Percentiles rank a stretch among this genome's conserved stretches.
Conservation (phyloP, 2,888 invertebrate species). For the Agrypnus murinus region DNA sequence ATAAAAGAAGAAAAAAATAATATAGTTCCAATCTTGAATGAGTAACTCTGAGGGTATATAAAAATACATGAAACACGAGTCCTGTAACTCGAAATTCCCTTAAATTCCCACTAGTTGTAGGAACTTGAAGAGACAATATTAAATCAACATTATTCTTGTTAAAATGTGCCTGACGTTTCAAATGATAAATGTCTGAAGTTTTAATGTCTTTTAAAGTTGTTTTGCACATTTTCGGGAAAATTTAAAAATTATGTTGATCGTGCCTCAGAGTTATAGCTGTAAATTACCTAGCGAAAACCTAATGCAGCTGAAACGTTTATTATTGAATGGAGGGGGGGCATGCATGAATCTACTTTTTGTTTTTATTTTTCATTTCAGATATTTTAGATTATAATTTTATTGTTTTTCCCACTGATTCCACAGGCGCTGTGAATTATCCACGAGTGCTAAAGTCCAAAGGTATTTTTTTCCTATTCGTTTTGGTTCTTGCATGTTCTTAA, state of each 20-base stretch:
- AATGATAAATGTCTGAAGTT: conserved; percentile 51
- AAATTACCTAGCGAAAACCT: conserved; percentile 28
- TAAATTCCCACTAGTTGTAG: conserved; percentile 16
- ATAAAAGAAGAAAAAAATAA: too few relatives aligned
- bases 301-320: conserved; percentile 37
- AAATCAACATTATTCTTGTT: conserved; percentile 48
- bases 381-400: conserved; percentile 83
- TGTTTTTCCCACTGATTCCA: conserved; percentile 84
- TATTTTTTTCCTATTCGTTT: conserved; percentile 69
- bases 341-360: conserved; percentile 57
- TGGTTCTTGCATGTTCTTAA: conserved; percentile 39
- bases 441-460: conserved; percentile 82
- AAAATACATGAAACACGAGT: neutral
- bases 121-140: conserved; percentile 41
- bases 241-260: conserved; percentile 37
- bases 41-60: neutral
- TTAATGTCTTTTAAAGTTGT: conserved; percentile 42
- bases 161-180: conserved; percentile 39
- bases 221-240: conserved; percentile 38
- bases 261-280: conserved; percentile 29
- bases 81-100: too few relatives aligned
- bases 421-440: conserved; percentile 82
- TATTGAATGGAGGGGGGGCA: conserved; percentile 31
- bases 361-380: conserved; percentile 77
- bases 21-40: too few relatives aligned